Base-by-base conservation (phyloP, 2,888 invertebrate species). In the Ophion ellenae region DNA sequence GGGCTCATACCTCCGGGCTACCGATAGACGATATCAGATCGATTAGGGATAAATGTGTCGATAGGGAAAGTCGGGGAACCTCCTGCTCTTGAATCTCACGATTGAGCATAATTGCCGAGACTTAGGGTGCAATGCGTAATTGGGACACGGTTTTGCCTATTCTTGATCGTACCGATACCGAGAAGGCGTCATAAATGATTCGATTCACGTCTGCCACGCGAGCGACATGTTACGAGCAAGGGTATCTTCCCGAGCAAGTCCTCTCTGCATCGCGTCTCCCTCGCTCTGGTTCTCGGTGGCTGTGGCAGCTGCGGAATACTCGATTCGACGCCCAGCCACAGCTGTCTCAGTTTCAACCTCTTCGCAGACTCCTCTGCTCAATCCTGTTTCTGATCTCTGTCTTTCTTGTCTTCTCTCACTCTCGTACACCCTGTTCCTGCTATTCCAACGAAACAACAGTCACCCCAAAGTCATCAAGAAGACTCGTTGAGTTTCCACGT, bases 241-340 rank as follows among this genome's bases (percentile, higher is more conserved):
- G 64, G 57, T n/a, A 14, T 47, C 75, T 66, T 67, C 28, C n/a
- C 59, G 70, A 82, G 70, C 67, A 28, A 59, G 40, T 47, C 45
- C 57, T 74, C 61, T 66, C 66, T 74, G 47, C 59, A 36, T 69
- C 28, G 53, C 53, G 63, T 79, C 63, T 71, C 81, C 59, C 57
- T 53, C 17, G 17, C 17, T 53, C 66, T 74, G 59, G 20, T 20
- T 75, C 83, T 83, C 67, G 76, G 76, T 87, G 47, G 67, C 79
- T 59, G 74, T 32, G 82, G 82, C 88, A 88, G 88, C 87, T 88
- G 88, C 81, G 81, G 81, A 88, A 86, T 86, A 77, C 80, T 83
- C 61, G 81, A 69, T 87, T 85, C 84, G 77, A 63, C 63, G 80
- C 40, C 36, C 28, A 24, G 59, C 28, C 81, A 75, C 87, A 88